Evolutionary conservation across 2,888 invertebrate genomes (phyloP), one percentile per base, ranked within the genome.

Genomic region (Cerceris ruficornis): DNA sequence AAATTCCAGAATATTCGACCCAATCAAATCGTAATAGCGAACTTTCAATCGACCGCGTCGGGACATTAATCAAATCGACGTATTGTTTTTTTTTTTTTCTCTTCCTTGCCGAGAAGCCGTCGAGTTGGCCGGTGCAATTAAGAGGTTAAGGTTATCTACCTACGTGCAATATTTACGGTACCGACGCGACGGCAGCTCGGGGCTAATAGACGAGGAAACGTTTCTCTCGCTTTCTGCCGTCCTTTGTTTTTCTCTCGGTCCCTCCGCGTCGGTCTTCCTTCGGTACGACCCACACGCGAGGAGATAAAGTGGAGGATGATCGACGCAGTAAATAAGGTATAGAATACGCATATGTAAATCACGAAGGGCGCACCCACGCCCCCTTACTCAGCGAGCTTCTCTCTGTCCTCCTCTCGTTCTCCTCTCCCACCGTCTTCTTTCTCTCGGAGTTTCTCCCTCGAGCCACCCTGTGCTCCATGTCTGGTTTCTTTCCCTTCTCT

Each of bases 291-390:
- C 85, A 85, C 86, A 86, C 84, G 84, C 82, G 80, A 84, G 75
- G 82, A 88, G 88, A 88, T 88, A 88, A 90, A 87, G 88, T 88
- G 86, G 86, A 88, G 86, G 87, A 89, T 90, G 90, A 92, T 91
- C 90, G 91, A 90, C 89, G 91, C 87, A 82, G 90, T 91, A 90
- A 90, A 92, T 91, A 91, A 91, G 85, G 89, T 88, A 90, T 89
- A 87, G 89, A 89, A 88, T 90, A 90, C 89, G 89, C 88, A 88
- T 92, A 92, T 92, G 91, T 92, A 92, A 92, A 92, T 92, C 90
- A 91, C 88, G 88, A 88, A 90, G 89, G 91, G 89, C 88, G 89
- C 92, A 91, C 91, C 91, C 90, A 91, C 91, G 91, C 91, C 90
- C 88, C 87, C 88, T 86, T 84, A 79, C 83, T 85, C 86, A 64